A percentile compares a stretch with the other conserved stretches of the same genome.
These are phyloP conservation scores for Tenthredo scrophulariae DNA, from an alignment of 2,888 invertebrate genomes.

Conservation along the genomic window DNA sequence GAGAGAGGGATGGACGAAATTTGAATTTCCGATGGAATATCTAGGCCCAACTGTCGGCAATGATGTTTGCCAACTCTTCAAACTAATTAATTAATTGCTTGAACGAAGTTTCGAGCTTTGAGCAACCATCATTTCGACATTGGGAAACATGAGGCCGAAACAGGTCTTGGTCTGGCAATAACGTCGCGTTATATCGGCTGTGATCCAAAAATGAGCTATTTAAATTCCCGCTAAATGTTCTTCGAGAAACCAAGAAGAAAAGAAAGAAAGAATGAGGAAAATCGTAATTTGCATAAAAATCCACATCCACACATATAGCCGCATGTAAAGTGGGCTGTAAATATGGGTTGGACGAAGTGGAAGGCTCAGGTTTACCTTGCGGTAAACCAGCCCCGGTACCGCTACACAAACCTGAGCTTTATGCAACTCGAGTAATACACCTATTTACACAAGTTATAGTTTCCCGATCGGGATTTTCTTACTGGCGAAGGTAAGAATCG, in stretches of 20 bases:
- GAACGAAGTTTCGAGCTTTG: constrained; percentile 21
- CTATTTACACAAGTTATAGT: constrained; percentile 65
- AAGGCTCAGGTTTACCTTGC: not conserved
- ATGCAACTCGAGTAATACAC: constrained; percentile 60
- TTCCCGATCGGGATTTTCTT: constrained; percentile 62
- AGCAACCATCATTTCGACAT: constrained; percentile 29
- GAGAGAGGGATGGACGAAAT: constrained; percentile 45
- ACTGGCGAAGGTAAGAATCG: not conserved
- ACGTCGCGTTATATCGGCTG: no score
- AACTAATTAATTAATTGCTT: constrained; percentile 48
- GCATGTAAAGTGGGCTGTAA: not conserved
- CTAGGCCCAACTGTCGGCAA: constrained; percentile 48
- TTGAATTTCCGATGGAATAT: constrained; percentile 60
- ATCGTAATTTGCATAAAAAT: not conserved
- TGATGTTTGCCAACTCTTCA: constrained; percentile 41
- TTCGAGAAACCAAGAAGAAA: not conserved
- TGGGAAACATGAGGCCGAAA: not conserved
- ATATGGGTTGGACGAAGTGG: not conserved
- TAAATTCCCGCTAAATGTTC: not conserved
- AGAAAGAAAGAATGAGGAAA: not conserved
- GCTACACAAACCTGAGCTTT: constrained; percentile 48
- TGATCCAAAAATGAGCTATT: not conserved
- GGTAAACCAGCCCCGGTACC: not conserved
- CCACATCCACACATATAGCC: not conserved
- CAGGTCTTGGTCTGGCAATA: not conserved